Percentiles rank a stretch among this genome's conserved stretches.
Evolutionary conservation across 2,797 vertebrate species (phyloP).

Genomic region (Premnoplex brunnescens): DNA sequence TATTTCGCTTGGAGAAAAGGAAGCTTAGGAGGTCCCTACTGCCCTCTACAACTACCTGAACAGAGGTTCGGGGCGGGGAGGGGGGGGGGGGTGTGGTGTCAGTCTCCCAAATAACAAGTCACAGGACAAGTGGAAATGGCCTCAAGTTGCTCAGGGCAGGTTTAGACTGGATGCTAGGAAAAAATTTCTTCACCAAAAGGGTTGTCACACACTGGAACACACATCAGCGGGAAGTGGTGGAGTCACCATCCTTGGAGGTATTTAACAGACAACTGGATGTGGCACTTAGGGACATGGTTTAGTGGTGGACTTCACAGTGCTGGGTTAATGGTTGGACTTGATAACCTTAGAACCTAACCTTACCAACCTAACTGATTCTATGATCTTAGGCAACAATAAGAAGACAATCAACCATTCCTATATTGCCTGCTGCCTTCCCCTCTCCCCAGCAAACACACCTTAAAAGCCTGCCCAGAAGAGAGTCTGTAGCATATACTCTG

Average conservation of each 20-base stretch:
- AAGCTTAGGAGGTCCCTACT: not conserved
- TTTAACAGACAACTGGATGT: not conserved
- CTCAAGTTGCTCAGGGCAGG: rapidly evolving
- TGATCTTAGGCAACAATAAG: not conserved
- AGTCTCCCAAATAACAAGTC: not conserved
- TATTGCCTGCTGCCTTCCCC: not conserved
- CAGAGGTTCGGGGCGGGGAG: rapidly evolving
- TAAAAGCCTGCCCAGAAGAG: not conserved
- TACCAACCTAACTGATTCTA: not conserved
- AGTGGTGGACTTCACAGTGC: not conserved
- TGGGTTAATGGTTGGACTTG: not conserved
- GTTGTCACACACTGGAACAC: not conserved
- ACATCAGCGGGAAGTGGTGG: not conserved
- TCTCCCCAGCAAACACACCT: not conserved
- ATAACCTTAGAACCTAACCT: not conserved
- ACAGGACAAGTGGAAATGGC: not conserved
- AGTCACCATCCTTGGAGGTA: not conserved
- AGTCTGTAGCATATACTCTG: not conserved
- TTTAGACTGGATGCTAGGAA: not conserved
- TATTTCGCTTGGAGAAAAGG: not conserved
- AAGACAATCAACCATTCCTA: not conserved
- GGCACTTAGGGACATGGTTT: not conserved
- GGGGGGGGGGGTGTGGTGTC: no score
- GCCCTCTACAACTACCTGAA: not conserved
- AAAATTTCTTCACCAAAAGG: not conserved